A percentile compares a stretch with the other conserved stretches of the same genome.
These are phyloP conservation scores for Sciurus niger DNA, from an alignment of 2,113 vertebrate species.

Conservation along the genomic window DNA sequence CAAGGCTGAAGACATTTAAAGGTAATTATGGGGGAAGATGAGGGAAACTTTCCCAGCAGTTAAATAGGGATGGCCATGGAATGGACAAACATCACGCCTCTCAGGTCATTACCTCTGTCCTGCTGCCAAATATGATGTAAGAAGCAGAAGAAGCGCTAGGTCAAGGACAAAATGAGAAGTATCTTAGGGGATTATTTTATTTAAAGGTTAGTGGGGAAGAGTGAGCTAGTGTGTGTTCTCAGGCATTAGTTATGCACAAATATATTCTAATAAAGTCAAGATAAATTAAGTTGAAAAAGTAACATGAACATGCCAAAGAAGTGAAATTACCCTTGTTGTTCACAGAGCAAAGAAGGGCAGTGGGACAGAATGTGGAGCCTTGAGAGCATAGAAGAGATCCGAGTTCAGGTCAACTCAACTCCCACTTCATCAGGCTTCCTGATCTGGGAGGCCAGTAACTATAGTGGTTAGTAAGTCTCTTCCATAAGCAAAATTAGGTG, in stretches of 20 bases:
- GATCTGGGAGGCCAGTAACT: background rate
- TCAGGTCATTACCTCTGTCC: slow-evolving; percentile 32
- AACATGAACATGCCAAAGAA: background rate
- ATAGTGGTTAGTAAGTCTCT: background rate
- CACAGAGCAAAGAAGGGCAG: background rate
- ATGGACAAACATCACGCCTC: slow-evolving; percentile 46
- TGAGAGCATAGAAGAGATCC: accelerated
- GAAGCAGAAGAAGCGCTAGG: background rate
- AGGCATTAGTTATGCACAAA: background rate
- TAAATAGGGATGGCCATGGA: slow-evolving; percentile 42
- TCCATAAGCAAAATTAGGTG: background rate
- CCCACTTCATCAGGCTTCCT: background rate
- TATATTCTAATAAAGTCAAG: background rate
- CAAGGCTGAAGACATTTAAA: slow-evolving; percentile 68
- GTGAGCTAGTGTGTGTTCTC: background rate
- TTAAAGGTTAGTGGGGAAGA: slow-evolving; percentile 26
- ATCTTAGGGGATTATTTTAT: background rate
- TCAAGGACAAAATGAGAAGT: slow-evolving; percentile 50
- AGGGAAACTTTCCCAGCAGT: slow-evolving; percentile 63
- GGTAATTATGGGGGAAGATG: slow-evolving; percentile 70
- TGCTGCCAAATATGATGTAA: slow-evolving; percentile 50
- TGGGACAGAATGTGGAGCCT: accelerated
- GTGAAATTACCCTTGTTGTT: background rate
- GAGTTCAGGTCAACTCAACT: too few relatives aligned
- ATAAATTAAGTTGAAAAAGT: background rate